These are phyloP conservation scores for Centruroides vittatus DNA, from an alignment of 1,140 invertebrate species.

Conservation along the genomic window DNA sequence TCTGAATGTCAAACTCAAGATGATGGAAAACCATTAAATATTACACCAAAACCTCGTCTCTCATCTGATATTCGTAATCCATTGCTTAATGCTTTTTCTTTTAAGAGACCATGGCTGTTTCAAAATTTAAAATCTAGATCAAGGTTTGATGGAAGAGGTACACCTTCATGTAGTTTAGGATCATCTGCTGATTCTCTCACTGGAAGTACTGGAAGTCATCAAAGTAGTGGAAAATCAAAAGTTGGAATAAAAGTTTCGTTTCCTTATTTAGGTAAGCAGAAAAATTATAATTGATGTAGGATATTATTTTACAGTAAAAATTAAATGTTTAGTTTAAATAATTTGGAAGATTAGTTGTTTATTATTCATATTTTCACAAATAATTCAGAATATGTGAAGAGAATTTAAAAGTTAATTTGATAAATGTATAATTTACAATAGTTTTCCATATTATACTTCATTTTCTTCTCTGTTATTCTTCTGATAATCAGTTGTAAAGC, in stretches of 20 bases:
- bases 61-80: background rate
- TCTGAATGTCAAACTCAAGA: background rate
- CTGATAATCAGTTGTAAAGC: no score
- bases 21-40: slow-evolving; percentile 8
- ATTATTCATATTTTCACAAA: no score
- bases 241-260: slow-evolving; percentile 12
- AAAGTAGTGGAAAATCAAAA: slow-evolving; percentile 10
- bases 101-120: slow-evolving; percentile 65
- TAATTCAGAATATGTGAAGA: no score
- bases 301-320: no score
- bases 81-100: background rate
- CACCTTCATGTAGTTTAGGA: slow-evolving; percentile 26
- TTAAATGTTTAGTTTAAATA: no score
- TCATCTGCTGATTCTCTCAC: slow-evolving; percentile 27
- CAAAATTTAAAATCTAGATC: slow-evolving; percentile 23
- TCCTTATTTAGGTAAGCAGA: slow-evolving; percentile 7
- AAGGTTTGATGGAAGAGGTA: slow-evolving; percentile 28
- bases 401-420: no score
- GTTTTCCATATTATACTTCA: no score
- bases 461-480: no score
- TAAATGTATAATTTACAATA: no score
- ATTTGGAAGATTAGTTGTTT: no score
- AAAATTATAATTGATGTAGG: no score
- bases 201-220: slow-evolving; percentile 20
- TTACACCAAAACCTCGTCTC: slow-evolving; percentile 1